Evolutionary conservation across 2,888 invertebrate species (phyloP), one percentile per base, ranked within the genome.

Genomic region (Eustalomyia histrio): DNA sequence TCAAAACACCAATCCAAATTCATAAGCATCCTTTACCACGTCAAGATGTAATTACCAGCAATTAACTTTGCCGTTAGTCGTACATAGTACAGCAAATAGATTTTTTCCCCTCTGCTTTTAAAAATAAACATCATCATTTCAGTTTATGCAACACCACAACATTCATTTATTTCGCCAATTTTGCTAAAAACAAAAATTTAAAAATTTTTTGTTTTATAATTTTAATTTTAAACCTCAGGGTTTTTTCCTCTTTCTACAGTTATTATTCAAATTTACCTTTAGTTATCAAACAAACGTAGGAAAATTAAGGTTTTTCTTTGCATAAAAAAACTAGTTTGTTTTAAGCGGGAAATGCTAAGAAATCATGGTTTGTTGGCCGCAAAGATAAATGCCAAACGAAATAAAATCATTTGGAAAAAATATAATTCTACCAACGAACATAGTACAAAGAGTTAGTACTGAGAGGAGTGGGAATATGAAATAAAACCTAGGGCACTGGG

Each of bases 291-390:
- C 43, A 47, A 47, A 12, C 52, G 14, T 21, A n/a, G 60, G 24
- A 61, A 60, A 73, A 50, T 83, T 78, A 82, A 84, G 84, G 84
- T 85, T 87, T 86, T 86, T 84, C 83, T 85, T 85, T 86, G 84
- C 86, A 85, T 83, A 50, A n/a, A 63, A 52, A 69, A 76, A 69
- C 85, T 82, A 82, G 68, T 84, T 84, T 87, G 85, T 84, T 64
- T 17, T 64, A 50, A 50, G 7, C 33, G 33, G 68, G 29, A 67
- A 53, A 60, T 52, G 33, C 21, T 55, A 55, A 21, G 55, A 24
- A 55, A 55, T 24, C 14, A 55, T 55, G 55, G 55, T 24, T 85
- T 86, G 86, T 86, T 86, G 86, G 86, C 85, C 84, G 84, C 79
- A 47, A 47, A 47, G 43, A 81, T 85, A 85, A 84, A 86, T 85